phyloP scores from a whole-genome alignment of 2,888 invertebrate species.

The Flabesymbios commensalis region DNA sequence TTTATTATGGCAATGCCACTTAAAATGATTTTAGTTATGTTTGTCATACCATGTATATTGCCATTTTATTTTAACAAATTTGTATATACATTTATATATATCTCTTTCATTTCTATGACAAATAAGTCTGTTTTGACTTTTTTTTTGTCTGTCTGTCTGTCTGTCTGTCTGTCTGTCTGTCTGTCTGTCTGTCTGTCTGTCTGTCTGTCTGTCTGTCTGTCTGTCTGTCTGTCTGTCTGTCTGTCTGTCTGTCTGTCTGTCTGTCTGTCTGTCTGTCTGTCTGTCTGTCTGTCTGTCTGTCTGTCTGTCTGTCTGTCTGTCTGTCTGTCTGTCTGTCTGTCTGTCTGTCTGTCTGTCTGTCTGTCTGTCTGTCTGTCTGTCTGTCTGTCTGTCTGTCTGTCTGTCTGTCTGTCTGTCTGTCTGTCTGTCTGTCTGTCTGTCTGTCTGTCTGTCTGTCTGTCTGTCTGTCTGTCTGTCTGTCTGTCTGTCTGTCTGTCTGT shows the following conservation, averaged over 20 bases:
- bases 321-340: conserved; percentile 8
- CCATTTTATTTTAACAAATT: too few relatives aligned
- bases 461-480: neutral
- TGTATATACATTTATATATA: too few relatives aligned
- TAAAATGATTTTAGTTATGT: too few relatives aligned
- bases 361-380: conserved; percentile 3
- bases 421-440: neutral
- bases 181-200: conserved; percentile 8
- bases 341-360: conserved; percentile 7
- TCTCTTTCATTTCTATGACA: too few relatives aligned
- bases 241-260: conserved; percentile 2
- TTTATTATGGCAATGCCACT: too few relatives aligned
- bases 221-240: conserved; percentile 10
- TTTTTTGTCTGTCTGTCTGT: too few relatives aligned
- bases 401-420: neutral
- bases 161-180: neutral
- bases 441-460: conserved; percentile 2
- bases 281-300: conserved; percentile 7
- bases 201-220: conserved; percentile 10
- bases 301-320: conserved; percentile 9
- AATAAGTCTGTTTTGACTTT: too few relatives aligned
- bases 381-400: conserved; percentile 2
- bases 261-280: conserved; percentile 6
- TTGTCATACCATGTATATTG: too few relatives aligned
- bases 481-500: neutral